These are phyloP conservation scores for Leptopilina boulardi DNA, from an alignment of 1,140 invertebrate genomes.

Conservation along the genomic window DNA sequence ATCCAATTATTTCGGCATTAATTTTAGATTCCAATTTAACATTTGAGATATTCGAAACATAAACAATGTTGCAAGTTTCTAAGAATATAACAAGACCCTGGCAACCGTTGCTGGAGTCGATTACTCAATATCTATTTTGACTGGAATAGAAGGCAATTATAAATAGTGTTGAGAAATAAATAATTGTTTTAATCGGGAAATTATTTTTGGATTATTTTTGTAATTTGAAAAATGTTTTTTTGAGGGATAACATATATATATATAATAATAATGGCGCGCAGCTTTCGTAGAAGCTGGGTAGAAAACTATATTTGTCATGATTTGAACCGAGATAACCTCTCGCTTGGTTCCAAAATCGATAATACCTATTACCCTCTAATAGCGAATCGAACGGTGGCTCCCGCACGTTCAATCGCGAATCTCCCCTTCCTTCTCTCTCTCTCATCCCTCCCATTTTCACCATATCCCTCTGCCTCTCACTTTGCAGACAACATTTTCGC, in stretches of 20 bases:
- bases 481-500: background rate
- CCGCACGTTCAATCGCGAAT: constrained; percentile 19
- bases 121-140: no score
- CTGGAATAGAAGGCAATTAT: no score
- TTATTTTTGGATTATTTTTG: no score
- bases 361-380: constrained; percentile 61
- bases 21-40: no score
- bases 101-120: no score
- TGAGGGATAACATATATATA: background rate
- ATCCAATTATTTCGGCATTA: no score
- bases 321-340: constrained; percentile 57
- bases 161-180: no score
- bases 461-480: background rate
- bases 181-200: no score
- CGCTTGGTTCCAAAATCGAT: constrained; percentile 57
- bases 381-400: constrained; percentile 47
- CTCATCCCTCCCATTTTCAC: background rate
- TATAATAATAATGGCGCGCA: background rate
- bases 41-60: no score
- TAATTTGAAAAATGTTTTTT: constrained; percentile 10
- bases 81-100: no score
- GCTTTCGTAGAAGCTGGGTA: constrained; percentile 2
- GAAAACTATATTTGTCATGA: constrained; percentile 55
- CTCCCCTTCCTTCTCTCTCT: background rate
- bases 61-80: no score